phyloP scores from a whole-genome alignment of 1,140 invertebrate genomes.

The Macrobrachium rosenbergii region DNA sequence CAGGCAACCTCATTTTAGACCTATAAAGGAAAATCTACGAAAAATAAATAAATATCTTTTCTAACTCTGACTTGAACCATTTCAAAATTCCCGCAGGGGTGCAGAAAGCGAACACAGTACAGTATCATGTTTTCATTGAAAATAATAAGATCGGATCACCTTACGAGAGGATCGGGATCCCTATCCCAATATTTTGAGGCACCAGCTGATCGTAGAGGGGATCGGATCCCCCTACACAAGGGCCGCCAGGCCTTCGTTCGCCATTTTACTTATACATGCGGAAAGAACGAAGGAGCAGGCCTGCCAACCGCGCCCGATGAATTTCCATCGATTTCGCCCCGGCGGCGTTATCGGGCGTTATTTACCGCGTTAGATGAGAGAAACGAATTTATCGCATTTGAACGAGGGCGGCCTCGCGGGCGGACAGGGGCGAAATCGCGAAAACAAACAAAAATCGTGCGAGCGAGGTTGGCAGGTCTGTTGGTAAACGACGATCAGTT shows the following conservation, averaged over 20 bases:
- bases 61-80: neutral
- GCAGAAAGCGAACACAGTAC: slow-evolving; percentile 33
- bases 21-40: neutral
- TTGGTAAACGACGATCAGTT: neutral
- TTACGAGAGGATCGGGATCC: neutral
- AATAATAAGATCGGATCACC: neutral
- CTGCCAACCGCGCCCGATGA: neutral
- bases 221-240: slow-evolving; percentile 29
- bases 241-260: neutral
- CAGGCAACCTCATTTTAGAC: no score
- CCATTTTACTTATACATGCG: slow-evolving; percentile 35
- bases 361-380: neutral
- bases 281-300: neutral
- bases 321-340: neutral
- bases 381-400: no score
- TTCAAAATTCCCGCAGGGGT: neutral
- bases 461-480: neutral
- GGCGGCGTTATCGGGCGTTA: neutral
- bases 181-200: neutral
- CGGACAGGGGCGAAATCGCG: neutral
- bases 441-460: neutral
- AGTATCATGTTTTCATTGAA: slow-evolving; percentile 27
- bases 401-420: neutral
- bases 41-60: neutral
- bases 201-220: slow-evolving; percentile 28